Evolutionary conservation across 2,888 invertebrate genomes (phyloP).

Genomic region (Drosophila paramelanica): DNA sequence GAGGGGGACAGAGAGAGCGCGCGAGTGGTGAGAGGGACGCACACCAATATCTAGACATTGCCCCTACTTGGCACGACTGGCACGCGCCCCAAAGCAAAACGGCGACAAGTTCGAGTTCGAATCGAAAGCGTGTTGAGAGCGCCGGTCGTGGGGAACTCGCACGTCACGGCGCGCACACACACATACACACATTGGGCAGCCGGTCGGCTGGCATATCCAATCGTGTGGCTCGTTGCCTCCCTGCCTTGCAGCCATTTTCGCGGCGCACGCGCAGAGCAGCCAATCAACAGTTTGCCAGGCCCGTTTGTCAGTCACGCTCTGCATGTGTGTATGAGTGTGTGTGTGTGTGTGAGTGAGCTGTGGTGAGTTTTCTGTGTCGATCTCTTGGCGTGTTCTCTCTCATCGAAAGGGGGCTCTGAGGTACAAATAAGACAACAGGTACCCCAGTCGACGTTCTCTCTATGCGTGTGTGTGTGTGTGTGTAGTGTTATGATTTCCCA

Average conservation of each 20-base stretch:
- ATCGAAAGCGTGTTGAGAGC: constrained; percentile 43
- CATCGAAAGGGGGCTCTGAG: constrained; percentile 46
- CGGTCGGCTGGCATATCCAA: constrained; percentile 69
- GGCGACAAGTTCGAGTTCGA: constrained; percentile 66
- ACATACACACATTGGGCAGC: constrained; percentile 22
- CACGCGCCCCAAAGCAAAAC: constrained; percentile 69
- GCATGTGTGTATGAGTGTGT: background rate
- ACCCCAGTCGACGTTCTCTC: constrained; percentile 50
- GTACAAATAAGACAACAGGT: constrained; percentile 78
- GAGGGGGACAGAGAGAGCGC: constrained; percentile 8
- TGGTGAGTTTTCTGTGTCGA: constrained; percentile 48
- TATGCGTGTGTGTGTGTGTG: constrained; percentile 15
- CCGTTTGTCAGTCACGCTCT: constrained; percentile 41
- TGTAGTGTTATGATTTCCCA: constrained; percentile 75
- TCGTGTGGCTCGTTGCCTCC: constrained; percentile 82
- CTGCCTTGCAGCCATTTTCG: constrained; percentile 84
- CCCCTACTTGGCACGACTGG: constrained; percentile 67
- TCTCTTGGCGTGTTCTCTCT: constrained; percentile 26
- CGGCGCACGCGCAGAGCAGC: constrained; percentile 84
- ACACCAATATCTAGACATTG: constrained; percentile 35
- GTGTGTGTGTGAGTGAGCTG: constrained; percentile 31
- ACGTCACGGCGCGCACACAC: constrained; percentile 53
- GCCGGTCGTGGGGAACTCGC: constrained; percentile 53
- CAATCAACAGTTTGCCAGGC: constrained; percentile 84
- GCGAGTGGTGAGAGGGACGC: constrained; percentile 18